Evolutionary conservation across 2,113 vertebrate genomes (phyloP), one percentile per base, ranked within the genome.

Genomic region (Sphaerodactylus townsendi): DNA sequence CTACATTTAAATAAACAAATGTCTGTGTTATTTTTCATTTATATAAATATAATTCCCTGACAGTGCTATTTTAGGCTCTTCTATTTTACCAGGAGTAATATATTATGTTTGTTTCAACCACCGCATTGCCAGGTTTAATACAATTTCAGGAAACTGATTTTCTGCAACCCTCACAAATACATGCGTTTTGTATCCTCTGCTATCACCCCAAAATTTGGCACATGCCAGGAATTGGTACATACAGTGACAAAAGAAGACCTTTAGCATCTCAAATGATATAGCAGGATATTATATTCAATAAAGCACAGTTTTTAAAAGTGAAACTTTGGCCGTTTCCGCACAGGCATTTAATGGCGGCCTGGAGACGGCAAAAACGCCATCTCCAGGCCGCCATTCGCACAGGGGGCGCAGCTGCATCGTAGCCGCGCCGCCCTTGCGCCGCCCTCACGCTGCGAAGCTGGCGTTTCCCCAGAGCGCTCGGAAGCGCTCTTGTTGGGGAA

Each of bases 221-320:
- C 37, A n/a, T 15, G 17, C 33, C 37, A n/a, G 56, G 2, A 41
- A 62, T 3, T 39, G 35, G 23, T 28, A 39, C 23, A 28, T 19
- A 23, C 25, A 25, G 30, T 23, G n/a, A 91, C 89, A 92, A 86
- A 91, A 91, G 79, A 88, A 48, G 85, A 82, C 39, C 85, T 89
- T 81, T 83, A 89, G 87, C 90, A 70, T 71, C 85, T n/a, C 23
- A 33, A 82, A 72, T 91, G 83, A 72, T 86, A 85, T 6, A 88
- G 74, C 87, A 92, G 35, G 89, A 84, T 84, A 90, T 85, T 86
- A 9, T 83, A 88, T 73, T 86, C 77, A 87, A 82, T 89, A 86
- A 88, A 89, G 73, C 39, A 86, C 78, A 88, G 91, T 92, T 87
- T 89, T 87, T 75, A 82, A 85, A 90, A 92, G 92, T 86, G 41